A percentile compares a stretch with the other conserved stretches of the same genome.
Conservation (phyloP, 2,113 vertebrate genomes). For the Macaca mulatta region DNA sequence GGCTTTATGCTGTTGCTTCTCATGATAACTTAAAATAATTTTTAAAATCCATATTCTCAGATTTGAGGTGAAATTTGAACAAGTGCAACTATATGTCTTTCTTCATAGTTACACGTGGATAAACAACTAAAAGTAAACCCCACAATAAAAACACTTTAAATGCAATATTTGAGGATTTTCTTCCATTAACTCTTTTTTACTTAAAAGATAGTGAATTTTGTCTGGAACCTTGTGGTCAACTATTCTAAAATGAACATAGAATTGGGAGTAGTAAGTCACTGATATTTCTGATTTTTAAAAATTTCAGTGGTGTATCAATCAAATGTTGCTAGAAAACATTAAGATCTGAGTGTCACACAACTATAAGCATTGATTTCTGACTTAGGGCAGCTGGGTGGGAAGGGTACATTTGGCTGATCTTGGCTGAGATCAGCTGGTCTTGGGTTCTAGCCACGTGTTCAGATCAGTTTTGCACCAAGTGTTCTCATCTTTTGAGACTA, state of each 20-base stretch:
- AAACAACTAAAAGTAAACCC: background rate
- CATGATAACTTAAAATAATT: background rate
- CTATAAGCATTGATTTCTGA: background rate
- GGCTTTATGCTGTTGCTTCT: background rate
- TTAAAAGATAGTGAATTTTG: background rate
- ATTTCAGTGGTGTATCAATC: background rate
- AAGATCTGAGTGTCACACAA: background rate
- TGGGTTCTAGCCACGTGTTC: background rate
- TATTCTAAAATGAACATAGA: background rate
- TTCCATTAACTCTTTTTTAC: background rate
- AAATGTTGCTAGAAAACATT: background rate
- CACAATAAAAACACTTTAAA: slow-evolving; percentile 40
- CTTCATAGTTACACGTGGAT: background rate
- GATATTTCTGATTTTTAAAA: background rate
- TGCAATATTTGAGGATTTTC: slow-evolving; percentile 29
- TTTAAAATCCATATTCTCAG: background rate
- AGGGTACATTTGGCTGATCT: background rate
- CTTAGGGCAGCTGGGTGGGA: background rate
- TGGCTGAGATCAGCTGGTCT: background rate
- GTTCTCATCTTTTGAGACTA: background rate
- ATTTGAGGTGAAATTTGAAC: background rate
- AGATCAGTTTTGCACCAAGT: background rate
- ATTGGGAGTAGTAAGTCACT: background rate
- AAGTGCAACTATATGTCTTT: background rate
- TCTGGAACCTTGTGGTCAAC: background rate